These are phyloP conservation scores for Phaethornis superciliosus DNA, from an alignment of 2,113 vertebrate species.

Conservation along the genomic window DNA sequence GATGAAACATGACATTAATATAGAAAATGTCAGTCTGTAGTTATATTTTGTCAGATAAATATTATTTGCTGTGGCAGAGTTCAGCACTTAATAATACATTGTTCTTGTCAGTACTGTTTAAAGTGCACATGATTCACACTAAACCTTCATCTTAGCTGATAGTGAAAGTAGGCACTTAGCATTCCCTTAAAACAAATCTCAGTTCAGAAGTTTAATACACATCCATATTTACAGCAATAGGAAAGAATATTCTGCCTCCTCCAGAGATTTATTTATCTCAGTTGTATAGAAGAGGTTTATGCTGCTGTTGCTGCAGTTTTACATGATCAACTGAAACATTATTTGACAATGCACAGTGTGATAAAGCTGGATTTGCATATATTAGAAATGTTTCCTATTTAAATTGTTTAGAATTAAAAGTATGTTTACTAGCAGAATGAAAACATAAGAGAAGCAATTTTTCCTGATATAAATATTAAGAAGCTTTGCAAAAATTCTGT, in stretches of 20 bases:
- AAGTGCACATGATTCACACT: conserved; percentile 54
- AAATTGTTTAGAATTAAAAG: conserved; percentile 3
- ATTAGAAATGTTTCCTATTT: conserved; percentile 23
- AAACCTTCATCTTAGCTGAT: conserved; percentile 46
- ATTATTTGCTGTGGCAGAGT: conserved; percentile 37
- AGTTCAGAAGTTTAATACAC: conserved; percentile 25
- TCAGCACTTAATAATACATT: conserved; percentile 34
- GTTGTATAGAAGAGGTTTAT: conserved; percentile 2
- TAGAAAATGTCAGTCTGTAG: conserved; percentile 41
- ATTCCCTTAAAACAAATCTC: conserved; percentile 38
- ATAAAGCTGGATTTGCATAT: conserved; percentile 20
- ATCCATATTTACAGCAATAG: conserved; percentile 41
- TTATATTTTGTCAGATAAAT: conserved; percentile 60
- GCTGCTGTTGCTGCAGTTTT: neutral
- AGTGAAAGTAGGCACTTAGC: neutral
- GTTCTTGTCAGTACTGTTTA: conserved; percentile 50
- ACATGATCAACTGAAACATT: neutral
- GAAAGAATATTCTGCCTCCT: conserved; percentile 26
- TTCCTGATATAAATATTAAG: neutral
- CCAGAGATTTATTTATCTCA: conserved; percentile 43
- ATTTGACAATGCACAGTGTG: conserved; percentile 23
- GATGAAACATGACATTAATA: conserved; percentile 33
- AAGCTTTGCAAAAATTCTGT: conserved; percentile 1
- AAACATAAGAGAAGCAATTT: neutral
- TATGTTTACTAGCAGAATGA: neutral